These are phyloP conservation scores for Drosophila rufa DNA, from an alignment of 1,140 invertebrate species.

Conservation along the genomic window DNA sequence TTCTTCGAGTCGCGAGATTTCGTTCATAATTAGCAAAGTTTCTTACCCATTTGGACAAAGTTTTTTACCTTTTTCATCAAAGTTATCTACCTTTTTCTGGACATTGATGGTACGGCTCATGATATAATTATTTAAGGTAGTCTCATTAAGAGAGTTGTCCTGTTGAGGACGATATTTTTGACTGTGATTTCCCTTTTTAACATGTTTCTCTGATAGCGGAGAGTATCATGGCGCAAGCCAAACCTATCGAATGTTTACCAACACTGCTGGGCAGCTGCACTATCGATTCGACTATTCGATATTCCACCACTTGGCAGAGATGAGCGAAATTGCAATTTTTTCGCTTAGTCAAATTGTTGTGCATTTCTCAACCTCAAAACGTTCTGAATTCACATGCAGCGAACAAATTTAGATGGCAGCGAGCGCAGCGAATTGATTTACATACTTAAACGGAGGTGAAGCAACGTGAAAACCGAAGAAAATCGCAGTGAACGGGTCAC, in stretches of 20 bases:
- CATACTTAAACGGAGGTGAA: background rate
- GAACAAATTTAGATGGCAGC: conserved; percentile 1
- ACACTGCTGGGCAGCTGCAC: background rate
- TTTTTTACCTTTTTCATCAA: too few relatives aligned
- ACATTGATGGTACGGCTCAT: too few relatives aligned
- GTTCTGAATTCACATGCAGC: conserved; percentile 6
- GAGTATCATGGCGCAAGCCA: too few relatives aligned
- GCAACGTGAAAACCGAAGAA: background rate
- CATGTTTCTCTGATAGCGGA: too few relatives aligned
- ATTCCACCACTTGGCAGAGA: conserved; percentile 4
- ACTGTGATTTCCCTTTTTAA: too few relatives aligned
- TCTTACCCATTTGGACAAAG: too few relatives aligned
- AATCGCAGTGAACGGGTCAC: background rate
- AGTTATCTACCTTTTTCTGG: too few relatives aligned
- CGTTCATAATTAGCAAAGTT: too few relatives aligned
- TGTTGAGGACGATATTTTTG: too few relatives aligned
- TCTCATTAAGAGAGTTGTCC: too few relatives aligned
- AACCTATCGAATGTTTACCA: background rate
- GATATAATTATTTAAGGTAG: too few relatives aligned
- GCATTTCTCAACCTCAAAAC: background rate
- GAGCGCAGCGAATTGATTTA: background rate
- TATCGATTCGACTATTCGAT: conserved; percentile 1
- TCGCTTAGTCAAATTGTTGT: conserved; percentile 18
- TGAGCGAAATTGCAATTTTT: conserved; percentile 49
- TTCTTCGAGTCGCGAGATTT: too few relatives aligned